Base-by-base conservation (phyloP, 2,888 invertebrate species). In the Tridacna gigas region DNA sequence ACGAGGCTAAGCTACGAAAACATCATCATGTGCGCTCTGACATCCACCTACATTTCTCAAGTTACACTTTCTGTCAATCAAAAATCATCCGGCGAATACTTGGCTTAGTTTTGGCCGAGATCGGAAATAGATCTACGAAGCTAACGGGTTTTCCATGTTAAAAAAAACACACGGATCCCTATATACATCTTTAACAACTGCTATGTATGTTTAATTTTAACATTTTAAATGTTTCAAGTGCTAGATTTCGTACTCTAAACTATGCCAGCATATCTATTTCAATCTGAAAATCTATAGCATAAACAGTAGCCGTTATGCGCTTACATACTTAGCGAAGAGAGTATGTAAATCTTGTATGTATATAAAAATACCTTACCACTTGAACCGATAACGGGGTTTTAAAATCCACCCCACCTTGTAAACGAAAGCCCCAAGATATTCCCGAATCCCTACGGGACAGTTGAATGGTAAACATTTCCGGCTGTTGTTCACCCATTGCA, bases 281-380 rank as follows among this genome's bases (percentile, higher is more conserved):
- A 71, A 71, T 15, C 22, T 20, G 22, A 51, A 71, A 71, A 71
- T 71, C 71, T 51, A 71, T 71, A 51, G 25, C n/a, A 26, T 71
- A 71, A 71, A 71, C 71, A 51, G 20, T 74, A 15, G 74, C 37
- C 20, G 60, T n/a, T 74, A 26, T 74, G 60, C 51, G 20, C 22
- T 60, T 13, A 71, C 22, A 71, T 28, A 37, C 69, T 71, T 71
- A 25, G 26, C 48, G 71, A 51, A 71, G 71, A 7, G 71, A 71
- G 51, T 71, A 51, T 71, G 71, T 71, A 71, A 71, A 71, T 51
- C 22, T 20, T 28, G 37, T 74, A 74, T 18, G 73, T 56, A 74
- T 22, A 61, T 20, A 60, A 61, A 74, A 61, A 18, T 56, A 22
- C 48, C 97, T 96, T 96, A 95, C 94, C 91, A 92, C 89, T 86